phyloP scores from a whole-genome alignment of 2,113 vertebrate species.

The Boleophthalmus pectinirostris region DNA sequence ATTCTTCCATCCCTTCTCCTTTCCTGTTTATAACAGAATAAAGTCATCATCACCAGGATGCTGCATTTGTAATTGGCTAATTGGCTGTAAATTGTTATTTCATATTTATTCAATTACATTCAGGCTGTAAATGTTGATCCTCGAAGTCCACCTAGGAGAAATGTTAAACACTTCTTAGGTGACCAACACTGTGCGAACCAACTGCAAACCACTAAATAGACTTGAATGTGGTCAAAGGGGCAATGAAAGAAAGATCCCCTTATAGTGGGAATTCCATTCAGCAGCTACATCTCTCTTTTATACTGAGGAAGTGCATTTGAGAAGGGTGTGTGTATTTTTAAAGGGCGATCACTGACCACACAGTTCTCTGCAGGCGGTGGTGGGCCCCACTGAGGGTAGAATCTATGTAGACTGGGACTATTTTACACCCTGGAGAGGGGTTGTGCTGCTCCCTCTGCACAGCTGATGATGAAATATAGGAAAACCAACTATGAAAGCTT shows the following conservation, averaged over 20 bases:
- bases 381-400: conserved; percentile 46
- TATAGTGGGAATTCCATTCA: conserved; percentile 51
- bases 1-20: neutral
- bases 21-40: conserved; percentile 2
- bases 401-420: conserved; percentile 13
- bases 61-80: neutral
- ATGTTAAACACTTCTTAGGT: conserved; percentile 1
- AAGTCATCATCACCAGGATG: neutral
- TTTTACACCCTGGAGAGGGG: conserved; percentile 7
- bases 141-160: neutral
- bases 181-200: conserved; percentile 21
- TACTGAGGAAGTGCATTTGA: conserved; percentile 59
- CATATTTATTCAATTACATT: neutral
- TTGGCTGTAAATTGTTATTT: neutral
- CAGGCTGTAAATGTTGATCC: neutral
- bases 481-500: conserved; percentile 19
- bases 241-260: conserved; percentile 61
- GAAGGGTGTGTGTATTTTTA: conserved; percentile 70
- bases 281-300: conserved; percentile 43
- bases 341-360: conserved; percentile 66
- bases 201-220: conserved; percentile 13
- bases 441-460: conserved; percentile 1
- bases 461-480: conserved; percentile 30
- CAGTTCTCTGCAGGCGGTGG: conserved; percentile 44
- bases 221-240: conserved; percentile 39